Evolutionary conservation across 2,888 invertebrate genomes (phyloP).

Genomic region (Apodemia mormo): DNA sequence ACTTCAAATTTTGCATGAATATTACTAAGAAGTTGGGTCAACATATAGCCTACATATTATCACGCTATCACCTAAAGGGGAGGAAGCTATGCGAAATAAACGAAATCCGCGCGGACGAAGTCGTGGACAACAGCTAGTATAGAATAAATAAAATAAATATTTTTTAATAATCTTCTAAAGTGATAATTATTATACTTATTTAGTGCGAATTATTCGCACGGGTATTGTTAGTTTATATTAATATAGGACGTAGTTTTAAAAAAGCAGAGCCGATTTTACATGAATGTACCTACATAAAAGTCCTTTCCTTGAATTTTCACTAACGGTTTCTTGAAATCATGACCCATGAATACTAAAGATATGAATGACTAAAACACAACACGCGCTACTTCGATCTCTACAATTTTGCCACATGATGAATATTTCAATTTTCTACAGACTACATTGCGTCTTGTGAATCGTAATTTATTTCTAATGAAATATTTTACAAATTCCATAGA

Average conservation of each 20-base stretch:
- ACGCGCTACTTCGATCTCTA: neutral
- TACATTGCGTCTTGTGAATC: constrained; percentile 1
- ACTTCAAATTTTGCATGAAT: no score
- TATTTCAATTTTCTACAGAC: neutral
- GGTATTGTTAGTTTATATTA: no score
- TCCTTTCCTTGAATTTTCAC: neutral
- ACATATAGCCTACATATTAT: no score
- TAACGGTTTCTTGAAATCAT: neutral
- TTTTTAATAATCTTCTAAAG: no score
- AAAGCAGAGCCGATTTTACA: neutral
- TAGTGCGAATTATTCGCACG: no score
- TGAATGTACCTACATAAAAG: neutral
- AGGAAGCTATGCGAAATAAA: no score
- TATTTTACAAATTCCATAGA: neutral
- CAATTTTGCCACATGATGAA: constrained; percentile 4
- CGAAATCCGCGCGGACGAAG: no score
- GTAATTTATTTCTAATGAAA: neutral
- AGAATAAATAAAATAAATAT: no score
- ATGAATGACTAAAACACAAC: neutral
- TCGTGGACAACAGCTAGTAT: no score
- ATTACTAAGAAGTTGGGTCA: no score
- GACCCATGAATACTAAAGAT: constrained; percentile 10
- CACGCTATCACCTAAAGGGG: no score
- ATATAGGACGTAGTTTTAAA: neutral
- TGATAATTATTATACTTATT: no score